Base-by-base conservation (phyloP, 2,113 vertebrate genomes). In the Sclerurus mexicanus region DNA sequence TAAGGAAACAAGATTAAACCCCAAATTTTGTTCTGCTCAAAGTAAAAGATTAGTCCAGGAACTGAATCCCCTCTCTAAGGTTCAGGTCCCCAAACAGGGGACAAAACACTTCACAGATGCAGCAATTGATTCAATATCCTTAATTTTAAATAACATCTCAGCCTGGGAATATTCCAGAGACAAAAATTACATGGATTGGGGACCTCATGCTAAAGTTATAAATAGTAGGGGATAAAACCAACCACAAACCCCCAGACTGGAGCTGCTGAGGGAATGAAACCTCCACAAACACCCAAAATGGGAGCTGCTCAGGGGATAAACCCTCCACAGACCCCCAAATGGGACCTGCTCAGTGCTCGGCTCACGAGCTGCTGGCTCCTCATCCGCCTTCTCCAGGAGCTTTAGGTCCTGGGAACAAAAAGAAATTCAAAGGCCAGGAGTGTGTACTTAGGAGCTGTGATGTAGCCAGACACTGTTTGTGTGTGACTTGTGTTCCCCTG, bases 381-480 rank as follows among this genome's bases (percentile, higher is more conserved):
- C 87, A 52, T 37, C 73, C 53, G n/a, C 44, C 28, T 44, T 33
- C 75, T 39, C 64, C 15, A 24, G 58, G 76, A 90, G 63, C 46
- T 64, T 44, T 27, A 9, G 21, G 3, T 87, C 64, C 25, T 40
- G 60, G 88, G 56, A 56, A 42, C 64, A 86, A 37, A 58, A 40
- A 47, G 44, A 83, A 56, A 64, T 58, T 47, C 11, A 40, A 77
- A 67, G 39, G 50, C 37, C 90, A 60, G 68, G 30, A 47, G 3
- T 31, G 53, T 16, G 2, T 23, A 21, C 9, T 37, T 55, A 2
- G 12, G n/a, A 85, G 49, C 27, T 1, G 0, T 10, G 49, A 14
- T 7, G 18, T 28, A 49, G 67, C 60, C 11, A 7, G 67, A 18
- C 50, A 8, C 40, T 83, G 59, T 87, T 85, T 58, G 77, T 50